Evolutionary conservation across 1,140 invertebrate genomes (phyloP), one percentile per base, ranked within the genome.

Genomic region (Drosophila persimilis): DNA sequence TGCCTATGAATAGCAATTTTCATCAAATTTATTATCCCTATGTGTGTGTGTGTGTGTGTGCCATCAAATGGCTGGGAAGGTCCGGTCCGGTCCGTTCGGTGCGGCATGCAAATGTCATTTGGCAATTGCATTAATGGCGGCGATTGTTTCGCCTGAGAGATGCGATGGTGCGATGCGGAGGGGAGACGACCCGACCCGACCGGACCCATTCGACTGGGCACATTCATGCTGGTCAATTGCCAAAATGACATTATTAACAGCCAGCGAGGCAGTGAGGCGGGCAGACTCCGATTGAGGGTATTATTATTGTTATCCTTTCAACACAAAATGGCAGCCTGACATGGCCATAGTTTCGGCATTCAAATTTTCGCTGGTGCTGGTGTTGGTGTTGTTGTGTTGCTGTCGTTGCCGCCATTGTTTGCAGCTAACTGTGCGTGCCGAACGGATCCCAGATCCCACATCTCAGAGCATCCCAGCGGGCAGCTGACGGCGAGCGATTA

Each of bases 221-320:
- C 54, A 86, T 85, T 81, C 69, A 85, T 85, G 83, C 83, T 81
- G 83, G 83, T 86, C 83, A 86, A 88, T 88, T 88, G 83, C 83
- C 83, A 79, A 72, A 76, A 74, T 85, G 73, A 52, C 73, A 86
- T 74, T 85, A 85, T 80, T 73, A 77, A 77, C 67, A 70, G 58
- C 39, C 76, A 80, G 67, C 66, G 55, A 77, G 64, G 78, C 81
- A 80, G 67, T 71, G 55, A 77, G 64, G 78, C 81, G 71, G 62
- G 74, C 65, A 72, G 69, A 13, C 62, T 57, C 74, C 66, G 81
- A 86, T 86, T 88, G 78, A 73, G 69, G 64, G 61, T 77, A 70
- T 81, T 81, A 81, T 81, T 77, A 85, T 85, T 81, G 81, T 88
- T 81, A 85, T 85, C 81, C 81, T 81, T 85, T 85, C 70, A 85